phyloP scores from a whole-genome alignment of 1,140 invertebrate species.

The Hormaphis cornu region DNA sequence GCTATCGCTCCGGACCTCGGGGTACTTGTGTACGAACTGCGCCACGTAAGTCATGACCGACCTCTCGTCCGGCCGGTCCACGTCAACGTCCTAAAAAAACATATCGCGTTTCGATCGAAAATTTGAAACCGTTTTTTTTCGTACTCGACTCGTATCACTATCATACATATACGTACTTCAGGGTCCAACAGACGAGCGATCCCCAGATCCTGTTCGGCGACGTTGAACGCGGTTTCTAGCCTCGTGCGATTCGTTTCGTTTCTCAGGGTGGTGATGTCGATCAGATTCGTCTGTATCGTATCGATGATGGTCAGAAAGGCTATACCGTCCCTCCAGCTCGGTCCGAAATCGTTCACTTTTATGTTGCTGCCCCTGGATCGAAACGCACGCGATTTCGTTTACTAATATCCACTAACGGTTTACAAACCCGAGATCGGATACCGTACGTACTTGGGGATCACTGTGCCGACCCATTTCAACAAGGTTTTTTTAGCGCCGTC shows the following conservation, averaged over 20 bases:
- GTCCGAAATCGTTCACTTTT: constrained; percentile 87
- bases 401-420: background rate
- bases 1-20: constrained; percentile 54
- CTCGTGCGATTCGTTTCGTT: constrained; percentile 68
- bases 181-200: constrained; percentile 88
- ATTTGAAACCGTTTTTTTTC: no score
- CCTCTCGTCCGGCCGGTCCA: constrained; percentile 92
- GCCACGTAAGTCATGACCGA: constrained; percentile 99
- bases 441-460: constrained; percentile 71
- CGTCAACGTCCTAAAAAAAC: constrained; percentile 74
- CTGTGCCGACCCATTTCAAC: constrained; percentile 88
- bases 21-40: constrained; percentile 93
- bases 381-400: constrained; percentile 34
- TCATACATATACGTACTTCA: constrained; percentile 52
- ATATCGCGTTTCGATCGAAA: background rate
- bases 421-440: background rate
- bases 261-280: constrained; percentile 73
- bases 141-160: no score
- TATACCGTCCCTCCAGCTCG: constrained; percentile 92
- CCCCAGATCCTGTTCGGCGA: constrained; percentile 84
- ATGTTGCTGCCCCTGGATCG: constrained; percentile 67
- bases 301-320: constrained; percentile 95
- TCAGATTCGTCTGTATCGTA: constrained; percentile 83
- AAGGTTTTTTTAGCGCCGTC: constrained; percentile 85
- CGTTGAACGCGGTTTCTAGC: constrained; percentile 85